Evolutionary conservation across 2,797 vertebrate species (phyloP), one percentile per base, ranked within the genome.

Genomic region (Eulemur coronatus): DNA sequence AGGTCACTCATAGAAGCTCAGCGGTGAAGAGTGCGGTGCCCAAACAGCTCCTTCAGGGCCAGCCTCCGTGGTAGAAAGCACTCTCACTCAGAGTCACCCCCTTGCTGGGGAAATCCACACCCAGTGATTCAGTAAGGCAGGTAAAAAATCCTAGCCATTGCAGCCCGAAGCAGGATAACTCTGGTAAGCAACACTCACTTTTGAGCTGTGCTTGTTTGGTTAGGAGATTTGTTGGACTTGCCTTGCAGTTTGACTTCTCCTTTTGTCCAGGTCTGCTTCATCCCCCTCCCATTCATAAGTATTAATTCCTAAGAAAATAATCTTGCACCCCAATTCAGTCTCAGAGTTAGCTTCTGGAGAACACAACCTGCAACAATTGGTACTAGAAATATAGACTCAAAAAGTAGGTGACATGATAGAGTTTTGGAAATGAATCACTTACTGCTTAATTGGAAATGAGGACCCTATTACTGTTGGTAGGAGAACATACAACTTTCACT

Each of bases 291-390:
- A 10, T 52, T 91, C 30, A 38, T 61, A 59, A 30, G 2, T 30
- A 17, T 48, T 72, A 43, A 67, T 85, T 63, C 20, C 38, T 38
- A n/a, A 57, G 55, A 46, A 33, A n/a, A 63, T 12, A 59, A 55
- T 26, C 17, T 41, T 80, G 38, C 17, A 67, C 1, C 22, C 9
- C 5, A 11, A 69, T 59, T 73, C 48, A 33, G 55, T 67, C 18
- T 91, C 35, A 91, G 48, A 55, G 22, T n/a, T 50, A 41, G 7
- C n/a, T 80, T 91, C 43, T 67, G 15, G 78, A 85, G 70, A 89
- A n/a, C 9, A 13, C 3, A 22, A 18, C 11, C 24, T 67, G 57
- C 33, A 26, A 18, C 4, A 75, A 14, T n/a, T 67, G n/a, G 41
- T 80, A 79, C 20, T 13, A 69, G 94, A 91, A 65, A 17, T 57